These are phyloP conservation scores for Luidia sarsii DNA, from an alignment of 53 echinoderm and acorn worm genomes.

Conservation along the genomic window DNA sequence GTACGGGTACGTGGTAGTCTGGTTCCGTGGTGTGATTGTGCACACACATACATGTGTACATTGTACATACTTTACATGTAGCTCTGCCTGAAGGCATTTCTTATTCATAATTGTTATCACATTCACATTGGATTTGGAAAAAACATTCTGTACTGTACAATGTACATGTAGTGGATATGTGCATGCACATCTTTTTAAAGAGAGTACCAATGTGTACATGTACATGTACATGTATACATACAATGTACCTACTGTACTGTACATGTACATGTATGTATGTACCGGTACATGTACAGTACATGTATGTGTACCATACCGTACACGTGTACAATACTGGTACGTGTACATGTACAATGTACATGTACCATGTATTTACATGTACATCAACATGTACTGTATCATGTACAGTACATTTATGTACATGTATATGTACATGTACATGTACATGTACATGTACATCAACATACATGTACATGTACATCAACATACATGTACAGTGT, in stretches of 20 bases:
- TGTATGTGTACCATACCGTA: neutral
- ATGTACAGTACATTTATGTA: neutral
- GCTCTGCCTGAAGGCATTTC: too few species aligned
- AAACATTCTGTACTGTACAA: too few species aligned
- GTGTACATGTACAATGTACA: neutral
- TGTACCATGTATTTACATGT: neutral
- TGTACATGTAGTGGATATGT: too few species aligned
- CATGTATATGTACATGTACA: conserved; percentile 7
- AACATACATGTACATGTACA: neutral
- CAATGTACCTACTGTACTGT: neutral
- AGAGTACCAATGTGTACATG: too few species aligned
- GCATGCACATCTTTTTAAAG: too few species aligned
- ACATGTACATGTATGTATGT: conserved; percentile 1
- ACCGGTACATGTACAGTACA: neutral
- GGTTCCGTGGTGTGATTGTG: too few species aligned
- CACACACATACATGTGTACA: too few species aligned
- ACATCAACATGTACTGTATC: neutral
- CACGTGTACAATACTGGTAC: neutral
- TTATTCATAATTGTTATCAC: too few species aligned
- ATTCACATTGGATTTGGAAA: too few species aligned
- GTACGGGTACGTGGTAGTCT: too few species aligned
- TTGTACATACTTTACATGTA: too few species aligned
- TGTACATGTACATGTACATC: conserved; percentile 7
- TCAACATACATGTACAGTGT: neutral
- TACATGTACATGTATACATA: conserved; percentile 18